Evolutionary conservation across 2,888 invertebrate species (phyloP).

Genomic region (Steinernema carpocapsae): DNA sequence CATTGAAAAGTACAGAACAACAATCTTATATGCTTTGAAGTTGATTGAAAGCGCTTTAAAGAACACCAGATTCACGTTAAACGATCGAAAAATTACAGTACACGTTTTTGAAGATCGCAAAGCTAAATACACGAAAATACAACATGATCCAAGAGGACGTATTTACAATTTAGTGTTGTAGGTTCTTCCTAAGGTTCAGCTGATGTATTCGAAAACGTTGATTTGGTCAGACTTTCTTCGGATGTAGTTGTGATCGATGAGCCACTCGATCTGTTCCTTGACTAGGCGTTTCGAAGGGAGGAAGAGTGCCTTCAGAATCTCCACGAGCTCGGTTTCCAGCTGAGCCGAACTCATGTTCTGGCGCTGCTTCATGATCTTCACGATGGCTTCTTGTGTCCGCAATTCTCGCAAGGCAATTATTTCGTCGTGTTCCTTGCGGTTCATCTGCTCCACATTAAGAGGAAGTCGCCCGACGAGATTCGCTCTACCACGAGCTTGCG

Average conservation of each 20-base stretch:
- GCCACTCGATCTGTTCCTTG: slow-evolving; percentile 98
- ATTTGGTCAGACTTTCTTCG: slow-evolving; percentile 56
- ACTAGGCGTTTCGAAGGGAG: slow-evolving; percentile 98
- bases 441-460: slow-evolving; percentile 66
- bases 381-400: slow-evolving; percentile 91
- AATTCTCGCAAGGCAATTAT: slow-evolving; percentile 94
- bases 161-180: background rate
- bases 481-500: slow-evolving; percentile 90
- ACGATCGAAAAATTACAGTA: background rate
- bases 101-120: slow-evolving; percentile 20
- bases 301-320: slow-evolving; percentile 98
- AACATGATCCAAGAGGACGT: background rate
- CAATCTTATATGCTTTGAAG: no score
- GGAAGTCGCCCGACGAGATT: slow-evolving; percentile 94
- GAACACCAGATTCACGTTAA: no score
- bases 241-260: slow-evolving; percentile 82
- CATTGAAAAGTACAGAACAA: no score
- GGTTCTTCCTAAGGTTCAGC: slow-evolving; percentile 43
- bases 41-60: no score
- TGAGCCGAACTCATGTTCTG: slow-evolving; percentile 91
- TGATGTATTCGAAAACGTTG: slow-evolving; percentile 60
- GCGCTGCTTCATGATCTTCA: slow-evolving; percentile 97
- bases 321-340: slow-evolving; percentile 93
- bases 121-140: background rate
- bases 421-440: slow-evolving; percentile 94